phyloP scores from a whole-genome alignment of 2,888 invertebrate genomes.

The Lydus trimaculatus region DNA sequence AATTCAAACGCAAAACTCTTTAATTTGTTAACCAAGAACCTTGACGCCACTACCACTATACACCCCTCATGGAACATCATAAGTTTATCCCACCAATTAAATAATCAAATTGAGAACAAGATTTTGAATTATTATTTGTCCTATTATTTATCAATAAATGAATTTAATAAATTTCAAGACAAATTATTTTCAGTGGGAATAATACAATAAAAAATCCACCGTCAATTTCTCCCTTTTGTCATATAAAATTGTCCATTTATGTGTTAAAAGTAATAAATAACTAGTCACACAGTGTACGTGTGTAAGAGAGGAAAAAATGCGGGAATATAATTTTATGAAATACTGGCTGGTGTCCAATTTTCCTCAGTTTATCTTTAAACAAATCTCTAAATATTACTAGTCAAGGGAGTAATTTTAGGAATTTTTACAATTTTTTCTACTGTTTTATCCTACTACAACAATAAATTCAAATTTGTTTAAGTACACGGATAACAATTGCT shows the following conservation, averaged over 20 bases:
- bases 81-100: not conserved
- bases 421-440: not conserved
- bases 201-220: not conserved
- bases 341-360: constrained; percentile 8
- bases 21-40: not conserved
- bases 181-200: not conserved
- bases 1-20: constrained; percentile 37
- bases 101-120: too few species aligned
- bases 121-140: not conserved
- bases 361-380: constrained; percentile 10
- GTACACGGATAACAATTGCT: constrained; percentile 1
- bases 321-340: constrained; percentile 1
- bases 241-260: constrained; percentile 9
- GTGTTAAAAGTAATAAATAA: constrained; percentile 9
- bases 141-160: not conserved
- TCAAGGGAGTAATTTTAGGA: constrained; percentile 1
- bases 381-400: constrained; percentile 11
- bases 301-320: not conserved
- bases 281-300: not conserved
- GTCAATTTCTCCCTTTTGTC: constrained; percentile 5
- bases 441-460: not conserved
- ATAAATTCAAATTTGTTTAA: not conserved
- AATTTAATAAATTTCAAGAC: not conserved
- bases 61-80: not conserved
- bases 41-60: not conserved